These are phyloP conservation scores for Uropsilus gracilis DNA, from an alignment of 2,113 vertebrate genomes.

Conservation along the genomic window DNA sequence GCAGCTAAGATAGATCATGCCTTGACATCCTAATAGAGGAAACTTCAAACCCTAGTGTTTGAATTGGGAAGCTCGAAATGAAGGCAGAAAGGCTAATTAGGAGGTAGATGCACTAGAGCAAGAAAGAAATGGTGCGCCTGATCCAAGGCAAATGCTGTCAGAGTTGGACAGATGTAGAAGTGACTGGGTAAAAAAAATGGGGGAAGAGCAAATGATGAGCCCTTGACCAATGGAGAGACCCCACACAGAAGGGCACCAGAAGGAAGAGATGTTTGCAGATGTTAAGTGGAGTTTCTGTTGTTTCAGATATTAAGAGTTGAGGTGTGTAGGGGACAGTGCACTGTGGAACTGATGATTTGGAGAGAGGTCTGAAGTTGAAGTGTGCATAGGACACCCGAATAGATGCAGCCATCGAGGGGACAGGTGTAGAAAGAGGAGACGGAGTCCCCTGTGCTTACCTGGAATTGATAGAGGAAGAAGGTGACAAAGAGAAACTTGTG, in stretches of 20 bases:
- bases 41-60: background rate
- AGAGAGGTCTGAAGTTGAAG: background rate
- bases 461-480: background rate
- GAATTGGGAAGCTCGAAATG: background rate
- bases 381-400: background rate
- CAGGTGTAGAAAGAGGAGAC: background rate
- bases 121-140: background rate
- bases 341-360: background rate
- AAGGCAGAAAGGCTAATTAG: background rate
- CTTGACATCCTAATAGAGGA: conserved; percentile 3
- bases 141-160: background rate
- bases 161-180: background rate
- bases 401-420: background rate
- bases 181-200: background rate
- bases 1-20: background rate
- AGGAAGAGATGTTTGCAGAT: background rate
- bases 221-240: background rate
- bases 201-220: background rate
- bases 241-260: background rate
- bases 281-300: background rate
- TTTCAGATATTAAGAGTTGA: background rate
- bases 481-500: background rate
- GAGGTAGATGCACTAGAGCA: background rate
- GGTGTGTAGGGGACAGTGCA: background rate
- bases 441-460: background rate